Percentiles rank a stretch among this genome's conserved stretches.
phyloP scores from a whole-genome alignment of 2,113 vertebrate species.

The Paralichthys olivaceus region DNA sequence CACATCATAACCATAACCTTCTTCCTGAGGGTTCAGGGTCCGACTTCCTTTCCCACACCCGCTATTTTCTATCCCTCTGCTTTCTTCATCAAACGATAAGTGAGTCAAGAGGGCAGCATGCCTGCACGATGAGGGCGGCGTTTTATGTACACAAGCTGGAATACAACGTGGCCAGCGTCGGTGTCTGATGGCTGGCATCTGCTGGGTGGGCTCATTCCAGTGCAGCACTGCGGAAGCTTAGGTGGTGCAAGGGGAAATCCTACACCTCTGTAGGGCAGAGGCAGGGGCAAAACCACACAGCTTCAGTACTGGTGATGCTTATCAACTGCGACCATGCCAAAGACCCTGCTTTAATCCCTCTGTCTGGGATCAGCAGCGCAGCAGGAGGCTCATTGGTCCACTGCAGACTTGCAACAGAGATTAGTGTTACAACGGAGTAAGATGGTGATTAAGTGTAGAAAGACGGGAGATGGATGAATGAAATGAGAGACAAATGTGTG shows the following conservation, averaged over 20 bases:
- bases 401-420: conserved; percentile 26
- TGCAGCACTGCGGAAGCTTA: conserved; percentile 18
- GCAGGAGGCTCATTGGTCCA: conserved; percentile 37
- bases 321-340: conserved; percentile 31
- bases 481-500: background rate
- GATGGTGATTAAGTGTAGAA: conserved; percentile 25
- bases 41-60: conserved; percentile 17
- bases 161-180: conserved; percentile 11
- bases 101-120: conserved; percentile 35
- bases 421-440: conserved; percentile 41
- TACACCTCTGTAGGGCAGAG: conserved; percentile 48
- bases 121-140: conserved; percentile 10
- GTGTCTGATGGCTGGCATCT: conserved; percentile 70
- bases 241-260: conserved; percentile 51
- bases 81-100: conserved; percentile 31
- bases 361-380: conserved; percentile 37
- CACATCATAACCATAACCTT: conserved; percentile 20
- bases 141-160: conserved; percentile 18
- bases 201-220: conserved; percentile 66
- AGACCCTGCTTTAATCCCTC: conserved; percentile 51
- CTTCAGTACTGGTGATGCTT: conserved; percentile 40
- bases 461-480: conserved; percentile 1
- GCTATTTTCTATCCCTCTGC: background rate
- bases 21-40: background rate
- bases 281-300: conserved; percentile 29